Evolutionary conservation across 2,888 invertebrate species (phyloP), one percentile per base, ranked within the genome.

Genomic region (Hirtodrosophila duncani): DNA sequence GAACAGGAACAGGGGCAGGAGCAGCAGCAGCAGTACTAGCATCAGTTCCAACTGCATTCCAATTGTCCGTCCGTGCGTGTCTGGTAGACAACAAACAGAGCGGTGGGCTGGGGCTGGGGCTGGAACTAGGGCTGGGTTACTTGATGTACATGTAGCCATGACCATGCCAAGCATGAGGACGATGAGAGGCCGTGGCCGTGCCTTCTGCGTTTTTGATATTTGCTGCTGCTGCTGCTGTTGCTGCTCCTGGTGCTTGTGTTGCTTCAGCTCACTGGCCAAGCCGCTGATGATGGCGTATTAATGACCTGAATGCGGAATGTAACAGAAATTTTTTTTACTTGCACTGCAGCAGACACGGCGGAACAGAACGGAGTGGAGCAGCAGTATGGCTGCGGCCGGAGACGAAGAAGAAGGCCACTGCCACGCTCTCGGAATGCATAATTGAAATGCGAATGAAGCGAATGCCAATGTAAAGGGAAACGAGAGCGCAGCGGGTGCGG

Each of bases 291-390:
- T 74, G 74, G 72, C 74, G 78, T 74, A 80, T 80, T 74, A 74
- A 74, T 80, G 72, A 80, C 70, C 70, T 78, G 72, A 74, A 74
- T 78, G 66, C 60, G 72, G 81, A 78, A 74, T 74, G 78, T 65
- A 65, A 64, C 66, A 66, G 59, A 57, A 60, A 39, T 63, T 61
- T 56, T 55, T 26, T 20, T 36, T 14, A 27, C 41, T 30, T 53
- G 55, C 53, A 36, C 11, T 57, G 57, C 29, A 41, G 9, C 41
- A 26, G 24, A 3, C 23, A 16, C 16, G 21, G 8, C 6, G 9
- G 23, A 27, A 21, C 6, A 18, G 5, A 3, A 7, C 5, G 7
- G 7, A 13, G 4, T 7, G 6, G 4, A 14, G 2, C 11, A 9
- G 8, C 27, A 6, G 20, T 6, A 27, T 41, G 46, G 46, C 50